Percentiles rank a stretch among this genome's conserved stretches.
Conservation (phyloP, 1,140 invertebrate genomes). For the Stegodyphus mimosarum region DNA sequence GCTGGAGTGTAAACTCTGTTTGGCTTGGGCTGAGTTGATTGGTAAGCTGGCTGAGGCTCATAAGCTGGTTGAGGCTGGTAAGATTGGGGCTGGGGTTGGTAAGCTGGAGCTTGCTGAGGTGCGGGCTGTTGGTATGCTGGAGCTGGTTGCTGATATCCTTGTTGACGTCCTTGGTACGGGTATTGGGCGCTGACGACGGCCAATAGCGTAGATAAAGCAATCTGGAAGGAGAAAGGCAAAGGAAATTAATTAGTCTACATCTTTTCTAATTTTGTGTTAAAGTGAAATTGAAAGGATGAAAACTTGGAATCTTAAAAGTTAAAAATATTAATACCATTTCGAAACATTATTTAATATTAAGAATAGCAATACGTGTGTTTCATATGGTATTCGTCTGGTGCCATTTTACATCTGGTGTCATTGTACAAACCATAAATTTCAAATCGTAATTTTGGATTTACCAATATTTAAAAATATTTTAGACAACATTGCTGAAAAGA, state of each 20-base stretch:
- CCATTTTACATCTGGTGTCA: too few species aligned
- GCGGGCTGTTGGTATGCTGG: slow-evolving; percentile 23
- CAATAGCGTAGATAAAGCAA: slow-evolving; percentile 25
- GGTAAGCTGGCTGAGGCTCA: slow-evolving; percentile 9
- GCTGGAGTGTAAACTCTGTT: slow-evolving; percentile 32
- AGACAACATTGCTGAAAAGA: too few species aligned
- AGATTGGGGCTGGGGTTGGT: slow-evolving; percentile 23
- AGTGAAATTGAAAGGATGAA: neutral
- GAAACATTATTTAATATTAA: neutral
- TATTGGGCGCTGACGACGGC: slow-evolving; percentile 26
- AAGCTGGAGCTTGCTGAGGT: neutral
- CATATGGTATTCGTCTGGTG: too few species aligned
- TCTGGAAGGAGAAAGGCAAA: slow-evolving; percentile 14
- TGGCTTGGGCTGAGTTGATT: slow-evolving; percentile 12
- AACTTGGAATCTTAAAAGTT: neutral
- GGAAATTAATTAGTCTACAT: neutral
- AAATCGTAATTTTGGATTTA: too few species aligned
- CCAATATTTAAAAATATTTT: too few species aligned
- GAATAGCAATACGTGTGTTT: too few species aligned
- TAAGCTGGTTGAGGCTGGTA: slow-evolving; percentile 11
- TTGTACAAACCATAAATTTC: too few species aligned
- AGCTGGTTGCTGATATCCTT: neutral
- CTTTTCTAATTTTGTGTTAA: neutral
- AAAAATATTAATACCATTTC: neutral
- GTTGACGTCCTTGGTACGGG: slow-evolving; percentile 16